Percentiles rank a stretch among this genome's conserved stretches.
These are phyloP conservation scores for Zaprionus kolodkinae DNA, from an alignment of 1,140 invertebrate genomes.

Conservation along the genomic window DNA sequence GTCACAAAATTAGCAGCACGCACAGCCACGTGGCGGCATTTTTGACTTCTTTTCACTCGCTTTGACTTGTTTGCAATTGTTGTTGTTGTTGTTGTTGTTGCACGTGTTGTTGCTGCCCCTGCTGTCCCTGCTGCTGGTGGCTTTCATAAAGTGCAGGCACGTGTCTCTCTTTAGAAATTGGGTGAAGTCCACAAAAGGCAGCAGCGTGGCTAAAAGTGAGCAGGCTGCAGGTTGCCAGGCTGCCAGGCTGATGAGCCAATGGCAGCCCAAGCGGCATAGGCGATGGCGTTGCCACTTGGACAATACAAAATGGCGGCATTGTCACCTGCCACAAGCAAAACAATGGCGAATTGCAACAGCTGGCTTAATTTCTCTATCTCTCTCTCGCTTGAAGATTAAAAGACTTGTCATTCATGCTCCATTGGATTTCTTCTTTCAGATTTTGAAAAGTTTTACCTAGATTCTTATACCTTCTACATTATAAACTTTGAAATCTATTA, in stretches of 20 bases:
- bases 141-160: constrained; percentile 61
- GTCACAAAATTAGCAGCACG: constrained; percentile 68
- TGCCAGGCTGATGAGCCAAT: neutral
- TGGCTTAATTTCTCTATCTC: neutral
- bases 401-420: too few species aligned
- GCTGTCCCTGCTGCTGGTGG: constrained; percentile 2
- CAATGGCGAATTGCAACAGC: neutral
- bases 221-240: constrained; percentile 21
- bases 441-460: too few species aligned
- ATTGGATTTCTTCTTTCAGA: too few species aligned
- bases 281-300: neutral
- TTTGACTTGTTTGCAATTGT: constrained; percentile 42
- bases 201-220: constrained; percentile 30
- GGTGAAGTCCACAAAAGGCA: constrained; percentile 26
- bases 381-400: neutral
- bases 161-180: constrained; percentile 61
- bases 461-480: too few species aligned
- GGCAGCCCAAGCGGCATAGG: neutral
- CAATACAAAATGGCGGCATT: constrained; percentile 16
- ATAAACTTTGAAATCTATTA: too few species aligned
- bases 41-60: constrained; percentile 66
- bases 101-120: constrained; percentile 11
- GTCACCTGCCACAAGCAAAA: neutral
- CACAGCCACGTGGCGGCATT: constrained; percentile 65
- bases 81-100: constrained; percentile 29